Conservation (phyloP, 2,113 vertebrate genomes). For the Lagopus muta region DNA sequence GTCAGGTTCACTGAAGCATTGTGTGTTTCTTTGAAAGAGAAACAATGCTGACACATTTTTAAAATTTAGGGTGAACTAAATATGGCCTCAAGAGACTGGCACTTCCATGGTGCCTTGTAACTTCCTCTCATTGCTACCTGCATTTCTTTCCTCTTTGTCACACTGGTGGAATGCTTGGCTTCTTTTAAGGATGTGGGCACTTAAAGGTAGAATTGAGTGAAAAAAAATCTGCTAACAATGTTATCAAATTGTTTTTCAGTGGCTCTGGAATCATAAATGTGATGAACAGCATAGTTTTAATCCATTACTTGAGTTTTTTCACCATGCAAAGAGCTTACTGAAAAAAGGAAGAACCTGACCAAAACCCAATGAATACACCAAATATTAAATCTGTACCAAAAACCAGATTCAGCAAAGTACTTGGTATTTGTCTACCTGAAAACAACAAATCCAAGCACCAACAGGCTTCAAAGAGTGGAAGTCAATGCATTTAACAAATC, state of each 20-base stretch:
- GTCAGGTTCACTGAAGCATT: conserved; percentile 12
- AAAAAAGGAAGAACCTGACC: neutral
- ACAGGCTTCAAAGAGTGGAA: neutral
- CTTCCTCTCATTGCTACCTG: neutral
- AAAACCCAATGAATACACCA: neutral
- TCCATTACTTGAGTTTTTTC: neutral
- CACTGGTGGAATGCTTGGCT: neutral
- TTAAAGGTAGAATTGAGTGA: neutral
- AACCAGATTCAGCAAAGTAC: neutral
- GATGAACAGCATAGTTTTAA: neutral
- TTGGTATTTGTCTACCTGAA: neutral
- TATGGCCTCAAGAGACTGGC: neutral
- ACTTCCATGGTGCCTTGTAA: neutral
- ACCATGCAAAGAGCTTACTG: neutral
- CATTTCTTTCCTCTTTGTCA: neutral
- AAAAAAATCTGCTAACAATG: neutral
- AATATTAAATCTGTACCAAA: neutral
- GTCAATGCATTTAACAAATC: neutral
- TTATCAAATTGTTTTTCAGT: neutral
- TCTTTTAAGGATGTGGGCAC: neutral
- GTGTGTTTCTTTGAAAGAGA: conserved; percentile 5
- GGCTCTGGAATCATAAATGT: neutral
- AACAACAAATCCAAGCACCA: neutral
- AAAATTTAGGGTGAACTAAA: neutral
- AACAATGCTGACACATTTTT: conserved; percentile 24